phyloP scores from a whole-genome alignment of 2,888 invertebrate species.

The Abrostola tripartita region DNA sequence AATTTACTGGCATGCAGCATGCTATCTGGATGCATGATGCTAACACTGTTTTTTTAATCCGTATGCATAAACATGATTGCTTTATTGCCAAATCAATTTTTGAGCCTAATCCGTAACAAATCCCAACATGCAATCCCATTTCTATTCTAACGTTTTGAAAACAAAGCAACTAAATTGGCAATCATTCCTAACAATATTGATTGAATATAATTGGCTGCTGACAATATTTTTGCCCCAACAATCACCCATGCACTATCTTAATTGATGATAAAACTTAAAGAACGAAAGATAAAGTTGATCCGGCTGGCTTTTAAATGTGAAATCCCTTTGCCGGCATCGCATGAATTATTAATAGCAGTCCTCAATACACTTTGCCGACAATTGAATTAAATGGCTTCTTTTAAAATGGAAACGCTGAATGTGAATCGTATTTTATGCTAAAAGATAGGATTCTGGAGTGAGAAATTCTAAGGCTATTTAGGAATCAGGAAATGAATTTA shows the following conservation, averaged over 20 bases:
- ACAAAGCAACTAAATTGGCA: conserved; percentile 36
- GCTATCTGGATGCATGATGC: too few relatives aligned
- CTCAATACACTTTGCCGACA: conserved; percentile 61
- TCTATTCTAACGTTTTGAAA: conserved; percentile 12
- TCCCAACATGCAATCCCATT: conserved; percentile 13
- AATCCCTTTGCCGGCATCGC: conserved; percentile 49
- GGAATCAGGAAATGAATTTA: conserved; percentile 29
- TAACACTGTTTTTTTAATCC: too few relatives aligned
- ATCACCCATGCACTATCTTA: conserved; percentile 30
- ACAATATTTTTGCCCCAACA: not conserved
- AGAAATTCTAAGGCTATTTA: conserved; percentile 23
- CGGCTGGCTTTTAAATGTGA: conserved; percentile 51
- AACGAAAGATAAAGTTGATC: conserved; percentile 46
- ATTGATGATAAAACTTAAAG: conserved; percentile 37
- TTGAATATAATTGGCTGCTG: conserved; percentile 2
- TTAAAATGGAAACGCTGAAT: conserved; percentile 50
- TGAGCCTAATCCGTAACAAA: not conserved
- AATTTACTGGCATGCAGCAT: not conserved
- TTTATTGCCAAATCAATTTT: conserved; percentile 19
- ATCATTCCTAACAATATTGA: conserved; percentile 30
- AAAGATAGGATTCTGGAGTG: conserved; percentile 36
- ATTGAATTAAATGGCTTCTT: conserved; percentile 67
- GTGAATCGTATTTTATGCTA: conserved; percentile 53
- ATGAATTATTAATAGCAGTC: conserved; percentile 63
- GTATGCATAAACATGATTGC: too few relatives aligned